Evolutionary conservation across 2,888 invertebrate genomes (phyloP).

Genomic region (Nemapogon koenigi): DNA sequence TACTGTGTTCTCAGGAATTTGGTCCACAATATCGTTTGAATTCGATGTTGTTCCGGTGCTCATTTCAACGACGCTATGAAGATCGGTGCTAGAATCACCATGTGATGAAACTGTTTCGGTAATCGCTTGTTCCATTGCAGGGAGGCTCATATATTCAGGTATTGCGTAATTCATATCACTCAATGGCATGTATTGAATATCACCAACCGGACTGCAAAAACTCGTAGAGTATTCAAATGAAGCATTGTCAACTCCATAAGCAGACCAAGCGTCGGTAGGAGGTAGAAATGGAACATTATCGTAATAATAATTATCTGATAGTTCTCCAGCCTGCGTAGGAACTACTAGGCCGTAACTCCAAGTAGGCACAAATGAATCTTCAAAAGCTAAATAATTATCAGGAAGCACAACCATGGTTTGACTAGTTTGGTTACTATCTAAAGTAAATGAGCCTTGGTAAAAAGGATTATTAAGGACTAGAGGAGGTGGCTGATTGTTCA

Average conservation of each 20-base stretch:
- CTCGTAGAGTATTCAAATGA: slow-evolving; percentile 40
- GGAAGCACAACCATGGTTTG: slow-evolving; percentile 45
- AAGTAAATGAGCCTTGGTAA: slow-evolving; percentile 50
- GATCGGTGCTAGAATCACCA: slow-evolving; percentile 16
- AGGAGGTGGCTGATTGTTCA: slow-evolving; percentile 37
- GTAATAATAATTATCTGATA: slow-evolving; percentile 36
- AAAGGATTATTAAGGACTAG: slow-evolving; percentile 58
- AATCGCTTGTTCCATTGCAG: slow-evolving; percentile 34
- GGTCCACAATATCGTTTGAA: slow-evolving; percentile 10
- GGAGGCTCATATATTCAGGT: slow-evolving; percentile 52
- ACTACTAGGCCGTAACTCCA: slow-evolving; percentile 51
- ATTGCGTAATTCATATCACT: slow-evolving; percentile 51
- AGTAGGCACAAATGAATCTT: slow-evolving; percentile 55
- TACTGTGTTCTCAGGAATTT: slow-evolving; percentile 4
- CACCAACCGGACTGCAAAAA: slow-evolving; percentile 34
- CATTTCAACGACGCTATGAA: background rate
- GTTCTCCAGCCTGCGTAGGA: slow-evolving; percentile 31
- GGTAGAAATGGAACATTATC: slow-evolving; percentile 47
- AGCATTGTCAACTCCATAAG: slow-evolving; percentile 37
- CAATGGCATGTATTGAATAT: slow-evolving; percentile 46
- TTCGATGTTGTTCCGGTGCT: background rate
- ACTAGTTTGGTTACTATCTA: slow-evolving; percentile 34
- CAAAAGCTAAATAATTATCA: slow-evolving; percentile 58
- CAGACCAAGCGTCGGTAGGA: slow-evolving; percentile 52
- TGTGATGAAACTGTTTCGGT: slow-evolving; percentile 28